A percentile compares a stretch with the other conserved stretches of the same genome.
phyloP scores from a whole-genome alignment of 2,797 vertebrate genomes.

The Muscicapa comitata region DNA sequence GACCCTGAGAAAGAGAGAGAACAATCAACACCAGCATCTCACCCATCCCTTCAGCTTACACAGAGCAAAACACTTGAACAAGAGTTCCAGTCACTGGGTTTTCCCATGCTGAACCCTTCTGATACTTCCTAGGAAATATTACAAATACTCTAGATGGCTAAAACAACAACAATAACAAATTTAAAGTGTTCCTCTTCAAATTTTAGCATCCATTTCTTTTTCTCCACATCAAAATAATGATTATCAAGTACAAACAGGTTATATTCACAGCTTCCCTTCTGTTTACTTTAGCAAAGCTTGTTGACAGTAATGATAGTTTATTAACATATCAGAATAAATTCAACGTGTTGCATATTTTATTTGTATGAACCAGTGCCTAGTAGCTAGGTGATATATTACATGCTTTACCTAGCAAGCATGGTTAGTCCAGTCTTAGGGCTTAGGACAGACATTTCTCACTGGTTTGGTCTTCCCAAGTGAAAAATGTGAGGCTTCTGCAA shows the following conservation, averaged over 20 bases:
- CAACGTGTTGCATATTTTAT: accelerated
- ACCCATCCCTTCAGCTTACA: background rate
- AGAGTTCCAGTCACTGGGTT: background rate
- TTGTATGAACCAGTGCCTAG: background rate
- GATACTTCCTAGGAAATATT: background rate
- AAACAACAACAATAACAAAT: background rate
- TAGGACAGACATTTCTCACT: background rate
- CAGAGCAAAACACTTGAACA: background rate
- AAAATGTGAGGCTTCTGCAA: background rate
- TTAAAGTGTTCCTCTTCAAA: background rate
- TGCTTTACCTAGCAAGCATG: background rate
- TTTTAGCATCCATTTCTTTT: background rate
- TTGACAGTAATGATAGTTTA: background rate
- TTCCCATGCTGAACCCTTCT: background rate
- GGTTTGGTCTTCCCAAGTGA: background rate
- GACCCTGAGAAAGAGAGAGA: constrained; percentile 81
- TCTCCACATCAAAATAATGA: background rate
- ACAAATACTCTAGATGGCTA: background rate
- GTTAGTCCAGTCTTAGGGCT: background rate
- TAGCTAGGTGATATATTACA: background rate
- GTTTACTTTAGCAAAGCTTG: background rate
- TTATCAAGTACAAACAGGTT: background rate
- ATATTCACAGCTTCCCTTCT: background rate
- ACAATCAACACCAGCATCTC: background rate
- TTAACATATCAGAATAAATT: background rate